These are phyloP conservation scores for Ageneiosus marmoratus DNA, from an alignment of 2,113 vertebrate species.

Conservation along the genomic window DNA sequence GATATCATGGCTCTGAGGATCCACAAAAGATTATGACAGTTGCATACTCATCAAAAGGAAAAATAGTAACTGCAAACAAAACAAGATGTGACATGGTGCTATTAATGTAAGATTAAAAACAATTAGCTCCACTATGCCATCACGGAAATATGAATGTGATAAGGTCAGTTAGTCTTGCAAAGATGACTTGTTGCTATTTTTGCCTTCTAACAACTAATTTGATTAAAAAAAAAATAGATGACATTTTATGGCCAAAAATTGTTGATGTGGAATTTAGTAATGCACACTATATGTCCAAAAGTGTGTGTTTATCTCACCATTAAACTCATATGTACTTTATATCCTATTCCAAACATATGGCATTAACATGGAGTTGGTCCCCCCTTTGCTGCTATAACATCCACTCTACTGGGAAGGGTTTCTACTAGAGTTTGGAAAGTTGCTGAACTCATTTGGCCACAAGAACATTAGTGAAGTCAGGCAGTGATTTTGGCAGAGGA, in stretches of 20 bases:
- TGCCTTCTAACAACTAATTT: background rate
- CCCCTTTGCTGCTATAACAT: no score
- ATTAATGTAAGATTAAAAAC: conserved; percentile 26
- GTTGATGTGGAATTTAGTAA: background rate
- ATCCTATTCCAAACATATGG: no score
- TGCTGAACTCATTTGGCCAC: no score
- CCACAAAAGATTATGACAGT: conserved; percentile 40
- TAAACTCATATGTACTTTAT: no score
- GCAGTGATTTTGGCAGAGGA: no score
- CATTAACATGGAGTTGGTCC: no score
- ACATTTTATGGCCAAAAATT: background rate
- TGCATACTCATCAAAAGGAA: conserved; percentile 37
- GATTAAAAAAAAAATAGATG: background rate
- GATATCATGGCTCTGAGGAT: conserved; percentile 28
- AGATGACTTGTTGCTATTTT: background rate
- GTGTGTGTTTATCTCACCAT: no score
- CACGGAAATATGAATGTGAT: conserved; percentile 11
- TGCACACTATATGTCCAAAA: background rate
- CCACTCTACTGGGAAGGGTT: no score
- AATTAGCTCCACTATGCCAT: conserved; percentile 24
- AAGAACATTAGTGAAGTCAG: no score
- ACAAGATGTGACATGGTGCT: conserved; percentile 26
- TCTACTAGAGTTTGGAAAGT: no score
- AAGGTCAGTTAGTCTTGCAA: background rate
- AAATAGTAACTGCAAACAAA: conserved; percentile 36